These are phyloP conservation scores for Dicaeum eximium DNA, from an alignment of 2,113 vertebrate genomes.

Conservation along the genomic window DNA sequence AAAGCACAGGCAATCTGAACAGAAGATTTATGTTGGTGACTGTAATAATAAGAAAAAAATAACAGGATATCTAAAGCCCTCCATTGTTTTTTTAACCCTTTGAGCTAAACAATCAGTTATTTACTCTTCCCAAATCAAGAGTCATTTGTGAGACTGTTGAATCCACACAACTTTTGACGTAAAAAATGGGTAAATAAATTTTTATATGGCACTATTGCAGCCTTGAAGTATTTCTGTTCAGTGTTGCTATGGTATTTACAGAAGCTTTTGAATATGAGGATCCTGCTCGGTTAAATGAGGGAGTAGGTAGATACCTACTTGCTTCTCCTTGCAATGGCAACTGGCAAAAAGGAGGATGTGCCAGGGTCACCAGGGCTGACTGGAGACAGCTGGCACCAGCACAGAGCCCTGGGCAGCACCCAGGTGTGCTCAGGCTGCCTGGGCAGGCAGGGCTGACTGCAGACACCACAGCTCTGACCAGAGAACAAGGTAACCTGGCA, in stretches of 20 bases:
- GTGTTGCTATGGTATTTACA: neutral
- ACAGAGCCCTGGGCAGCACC: neutral
- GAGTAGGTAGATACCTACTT: neutral
- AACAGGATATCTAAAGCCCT: neutral
- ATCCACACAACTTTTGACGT: neutral
- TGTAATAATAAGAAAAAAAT: slow-evolving; percentile 44
- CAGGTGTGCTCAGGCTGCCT: neutral
- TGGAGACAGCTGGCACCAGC: neutral
- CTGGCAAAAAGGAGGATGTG: neutral
- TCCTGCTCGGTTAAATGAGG: neutral
- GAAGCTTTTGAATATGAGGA: neutral
- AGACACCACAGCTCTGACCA: neutral
- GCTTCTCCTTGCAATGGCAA: neutral
- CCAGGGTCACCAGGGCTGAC: accelerated
- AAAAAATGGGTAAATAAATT: neutral
- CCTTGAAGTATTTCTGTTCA: neutral
- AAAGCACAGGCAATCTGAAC: slow-evolving; percentile 32
- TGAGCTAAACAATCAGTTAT: neutral
- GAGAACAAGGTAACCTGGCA: neutral
- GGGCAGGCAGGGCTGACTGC: neutral
- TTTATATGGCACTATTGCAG: accelerated
- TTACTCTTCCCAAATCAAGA: neutral
- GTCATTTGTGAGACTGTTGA: neutral
- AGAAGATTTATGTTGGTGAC: slow-evolving; percentile 53
- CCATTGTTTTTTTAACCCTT: neutral